A percentile compares a stretch with the other conserved stretches of the same genome.
Evolutionary conservation across 1,140 invertebrate species (phyloP).

Genomic region (Battus philenor): DNA sequence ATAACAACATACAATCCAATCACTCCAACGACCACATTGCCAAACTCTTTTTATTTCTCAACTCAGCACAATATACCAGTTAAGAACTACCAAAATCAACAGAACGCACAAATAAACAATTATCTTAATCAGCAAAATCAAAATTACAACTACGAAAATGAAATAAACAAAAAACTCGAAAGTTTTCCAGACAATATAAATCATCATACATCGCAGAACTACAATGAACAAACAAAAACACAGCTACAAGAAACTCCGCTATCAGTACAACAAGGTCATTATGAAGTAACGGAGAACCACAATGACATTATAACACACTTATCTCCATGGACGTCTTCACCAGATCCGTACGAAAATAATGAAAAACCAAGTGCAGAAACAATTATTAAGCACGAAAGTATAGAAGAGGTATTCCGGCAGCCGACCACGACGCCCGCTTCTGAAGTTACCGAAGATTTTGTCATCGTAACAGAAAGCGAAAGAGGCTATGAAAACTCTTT

Average conservation of each 20-base stretch:
- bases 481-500: constrained; percentile 54
- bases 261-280: constrained; percentile 40
- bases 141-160: constrained; percentile 42
- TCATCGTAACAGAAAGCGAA: constrained; percentile 61
- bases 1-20: constrained; percentile 61
- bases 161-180: constrained; percentile 50
- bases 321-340: constrained; percentile 45
- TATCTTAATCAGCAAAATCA: constrained; percentile 38
- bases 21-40: constrained; percentile 44
- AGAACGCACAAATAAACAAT: constrained; percentile 35
- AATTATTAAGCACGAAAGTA: constrained; percentile 36
- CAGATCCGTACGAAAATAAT: constrained; percentile 35
- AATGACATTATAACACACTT: constrained; percentile 46
- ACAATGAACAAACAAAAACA: constrained; percentile 35
- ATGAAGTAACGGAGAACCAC: constrained; percentile 68
- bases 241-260: constrained; percentile 33
- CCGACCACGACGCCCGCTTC: constrained; percentile 35
- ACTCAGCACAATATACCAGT: constrained; percentile 24
- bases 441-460: constrained; percentile 52
- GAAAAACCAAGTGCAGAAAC: constrained; percentile 40
- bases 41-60: constrained; percentile 37
- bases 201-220: constrained; percentile 53
- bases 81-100: constrained; percentile 27
- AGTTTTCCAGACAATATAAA: constrained; percentile 43
- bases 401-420: constrained; percentile 27